Base-by-base conservation (phyloP, 2,113 vertebrate species). In the Microcebus jonahi region DNA sequence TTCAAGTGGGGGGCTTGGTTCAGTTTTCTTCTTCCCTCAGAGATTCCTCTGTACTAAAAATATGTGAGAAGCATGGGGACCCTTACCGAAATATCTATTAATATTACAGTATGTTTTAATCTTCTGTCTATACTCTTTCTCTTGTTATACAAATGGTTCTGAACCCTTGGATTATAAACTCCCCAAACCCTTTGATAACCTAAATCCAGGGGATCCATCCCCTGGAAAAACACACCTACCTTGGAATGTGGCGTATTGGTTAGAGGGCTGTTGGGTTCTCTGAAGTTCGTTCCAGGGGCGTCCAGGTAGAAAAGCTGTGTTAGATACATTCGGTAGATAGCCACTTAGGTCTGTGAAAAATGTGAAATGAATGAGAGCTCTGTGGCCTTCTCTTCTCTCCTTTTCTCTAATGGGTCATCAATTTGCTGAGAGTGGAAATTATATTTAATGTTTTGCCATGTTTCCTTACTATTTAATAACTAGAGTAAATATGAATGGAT, bases 401-500 rank as follows among this genome's bases (percentile, higher is more conserved):
- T 55, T 13, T 94, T 90, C 12, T 29, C 14, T 57, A 63, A 68
- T 34, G 67, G 85, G 25, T 63, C 31, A 73, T 34, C 57, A 20
- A 42, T 70, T 95, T 23, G 13, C 92, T 45, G 81, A 93, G 18
- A 8, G 6, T 15, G 84, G 36, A 86, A 88, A 77, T 65, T 79
- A 17, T 73, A 36, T 84, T 79, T 57, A 83, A n/a, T 45, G 42
- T 68, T 91, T 79, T 89, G 34, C 45, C 76, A 12, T 86, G 61
- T 80, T 94, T 84, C 25, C 63, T 95, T 68, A 86, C n/a, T 23
- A 31, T 27, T 86, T 88, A 90, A 61, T 94, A 84, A 76, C 55
- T 20, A 80, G 36, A 86, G 48, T 79, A 50, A 91, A 84, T 59
- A 53, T 29, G 29, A 90, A 50, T 71, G 36, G 50, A n/a, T 31